Base-by-base conservation (phyloP, 2,888 invertebrate species). In the Asteroscopus sphinx region DNA sequence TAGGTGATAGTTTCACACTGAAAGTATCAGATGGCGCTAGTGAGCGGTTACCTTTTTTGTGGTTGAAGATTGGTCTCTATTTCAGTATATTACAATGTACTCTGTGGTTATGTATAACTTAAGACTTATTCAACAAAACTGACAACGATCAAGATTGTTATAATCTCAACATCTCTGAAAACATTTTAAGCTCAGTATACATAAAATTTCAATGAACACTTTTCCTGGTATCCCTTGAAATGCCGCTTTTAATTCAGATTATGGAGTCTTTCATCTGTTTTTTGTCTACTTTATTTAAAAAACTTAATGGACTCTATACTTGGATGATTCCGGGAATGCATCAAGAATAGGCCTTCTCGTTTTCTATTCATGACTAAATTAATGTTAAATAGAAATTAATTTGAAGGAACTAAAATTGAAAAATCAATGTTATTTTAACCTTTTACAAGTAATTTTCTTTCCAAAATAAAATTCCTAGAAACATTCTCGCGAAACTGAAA, bases 211-310 rank as follows among this genome's bases (percentile, higher is more conserved):
- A 28, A 26, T 6, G n/a, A 15, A 3, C 11, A 4, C 4, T 21
- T 21, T 44, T 26, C 15, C 15, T 11, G 25, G 45, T 25, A 45
- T 46, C 35, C 25, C 25, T 13, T n/a, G 35, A 46, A 35, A 35
- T 25, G 6, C 1, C 0, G 21, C 21, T 21, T 21, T 21, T 21
- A 21, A 21, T 21, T 21, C 21, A 21, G 21, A 21, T 21, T 21
- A 46, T 15, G 35, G 16, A 25, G 35, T n/a, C 45, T 35, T 45
- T 26, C 13, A 46, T 46, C 25, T 7, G 21, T 21, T 6, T n/a
- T 21, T 30, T 15, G 16, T 30, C 11, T 30, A 11, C 16, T 42
- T 30, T 42, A 1, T 4, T 21, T 21, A 4, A n/a, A 11, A 46
- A 35, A 36, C 11, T 15, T 15, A 15, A 33, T 21, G 25, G 15